Evolutionary conservation across 2,797 vertebrate genomes (phyloP).

Genomic region (Tympanoctomys barrerae): DNA sequence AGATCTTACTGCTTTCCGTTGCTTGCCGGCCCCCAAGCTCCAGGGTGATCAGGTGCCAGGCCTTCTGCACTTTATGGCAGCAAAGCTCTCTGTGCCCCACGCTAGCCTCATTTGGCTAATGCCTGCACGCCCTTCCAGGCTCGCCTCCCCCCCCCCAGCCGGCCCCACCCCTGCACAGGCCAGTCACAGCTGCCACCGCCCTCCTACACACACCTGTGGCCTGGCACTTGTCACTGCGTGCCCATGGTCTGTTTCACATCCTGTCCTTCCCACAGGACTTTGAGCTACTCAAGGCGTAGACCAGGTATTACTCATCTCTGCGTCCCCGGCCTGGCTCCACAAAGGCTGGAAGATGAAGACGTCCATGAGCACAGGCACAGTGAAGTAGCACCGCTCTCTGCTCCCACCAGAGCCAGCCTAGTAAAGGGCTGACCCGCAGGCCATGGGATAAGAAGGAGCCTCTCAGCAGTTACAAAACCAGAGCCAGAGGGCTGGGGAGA

Average conservation of each 20-base stretch:
- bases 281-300: conserved; percentile 25
- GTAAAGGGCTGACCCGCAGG: not conserved
- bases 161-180: not conserved
- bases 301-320: not conserved
- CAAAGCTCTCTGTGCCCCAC: not conserved
- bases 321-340: conserved; percentile 12
- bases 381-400: not conserved
- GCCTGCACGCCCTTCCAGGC: not conserved
- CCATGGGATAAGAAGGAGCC: not conserved
- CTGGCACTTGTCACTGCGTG: not conserved
- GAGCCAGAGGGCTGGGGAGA: too few species aligned
- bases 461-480: not conserved
- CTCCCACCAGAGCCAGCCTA: not conserved
- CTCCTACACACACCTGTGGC: not conserved
- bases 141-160: not conserved
- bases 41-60: not conserved
- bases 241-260: not conserved
- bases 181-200: not conserved
- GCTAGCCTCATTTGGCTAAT: not conserved
- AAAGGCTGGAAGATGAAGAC: not conserved
- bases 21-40: not conserved
- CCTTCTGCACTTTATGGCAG: not conserved
- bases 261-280: not conserved
- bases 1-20: not conserved
- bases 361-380: not conserved